phyloP scores from a whole-genome alignment of 23 tunicate species.

The Pegea sp. region DNA sequence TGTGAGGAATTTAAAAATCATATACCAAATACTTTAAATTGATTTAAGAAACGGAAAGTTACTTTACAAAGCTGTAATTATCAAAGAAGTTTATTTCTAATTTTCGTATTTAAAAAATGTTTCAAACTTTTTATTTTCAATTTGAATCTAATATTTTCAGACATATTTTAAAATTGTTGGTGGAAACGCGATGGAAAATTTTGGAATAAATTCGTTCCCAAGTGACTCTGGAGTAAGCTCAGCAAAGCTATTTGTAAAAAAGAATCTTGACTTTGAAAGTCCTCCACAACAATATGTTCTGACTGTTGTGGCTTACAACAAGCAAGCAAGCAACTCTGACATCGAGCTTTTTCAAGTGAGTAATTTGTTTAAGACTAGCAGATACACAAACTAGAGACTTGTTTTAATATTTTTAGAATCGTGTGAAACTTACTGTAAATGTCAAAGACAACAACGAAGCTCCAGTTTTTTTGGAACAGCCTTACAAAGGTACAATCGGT shows the following conservation, averaged over 20 bases:
- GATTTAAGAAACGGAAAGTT: too few species aligned
- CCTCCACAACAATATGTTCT: not conserved
- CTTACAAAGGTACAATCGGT: conserved; percentile 19
- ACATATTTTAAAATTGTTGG: not conserved
- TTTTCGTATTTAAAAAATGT: too few species aligned
- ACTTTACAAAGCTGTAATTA: too few species aligned
- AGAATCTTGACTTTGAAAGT: not conserved
- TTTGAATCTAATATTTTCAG: conserved; percentile 1
- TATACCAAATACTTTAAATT: too few species aligned
- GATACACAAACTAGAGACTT: too few species aligned
- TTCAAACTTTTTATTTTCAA: not conserved
- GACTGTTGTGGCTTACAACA: not conserved
- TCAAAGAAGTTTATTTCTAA: too few species aligned
- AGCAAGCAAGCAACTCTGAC: not conserved
- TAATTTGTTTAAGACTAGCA: not conserved
- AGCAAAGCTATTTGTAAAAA: not conserved
- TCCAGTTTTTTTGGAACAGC: conserved; percentile 24
- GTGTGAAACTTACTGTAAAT: conserved; percentile 5
- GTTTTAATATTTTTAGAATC: not conserved
- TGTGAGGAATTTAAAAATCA: too few species aligned
- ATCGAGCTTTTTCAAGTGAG: not conserved
- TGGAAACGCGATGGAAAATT: not conserved
- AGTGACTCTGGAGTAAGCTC: not conserved
- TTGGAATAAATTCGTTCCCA: not conserved
- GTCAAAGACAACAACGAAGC: conserved; percentile 87